phyloP scores from a whole-genome alignment of 2,113 vertebrate species.

The Otocyon megalotis region DNA sequence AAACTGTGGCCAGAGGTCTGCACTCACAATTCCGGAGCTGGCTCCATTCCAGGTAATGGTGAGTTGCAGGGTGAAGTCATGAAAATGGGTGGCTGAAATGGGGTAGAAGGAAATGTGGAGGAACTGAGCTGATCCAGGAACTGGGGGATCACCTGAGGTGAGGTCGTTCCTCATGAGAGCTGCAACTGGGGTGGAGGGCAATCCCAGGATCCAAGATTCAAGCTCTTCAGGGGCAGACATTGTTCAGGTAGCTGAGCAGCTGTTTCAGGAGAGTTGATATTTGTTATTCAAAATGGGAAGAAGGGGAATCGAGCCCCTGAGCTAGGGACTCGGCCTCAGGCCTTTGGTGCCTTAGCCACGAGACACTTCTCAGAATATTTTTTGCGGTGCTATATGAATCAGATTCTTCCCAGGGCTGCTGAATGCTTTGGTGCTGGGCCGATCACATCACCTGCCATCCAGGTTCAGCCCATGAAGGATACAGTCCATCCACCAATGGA shows the following conservation, averaged over 20 bases:
- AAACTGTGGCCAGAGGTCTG: not conserved
- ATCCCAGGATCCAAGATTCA: not conserved
- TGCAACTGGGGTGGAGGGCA: not conserved
- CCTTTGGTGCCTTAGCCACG: not conserved
- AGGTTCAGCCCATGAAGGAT: not conserved
- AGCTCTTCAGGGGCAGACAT: not conserved
- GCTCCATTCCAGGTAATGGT: rapidly evolving
- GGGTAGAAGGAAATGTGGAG: not conserved
- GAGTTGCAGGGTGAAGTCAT: not conserved
- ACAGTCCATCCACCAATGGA: rapidly evolving
- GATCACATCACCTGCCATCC: no score
- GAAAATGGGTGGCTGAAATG: not conserved
- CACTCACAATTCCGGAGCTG: not conserved
- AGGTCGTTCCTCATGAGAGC: no score
- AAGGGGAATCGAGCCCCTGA: rapidly evolving
- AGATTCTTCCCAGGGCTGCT: not conserved
- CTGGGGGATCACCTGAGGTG: not conserved
- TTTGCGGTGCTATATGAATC: not conserved
- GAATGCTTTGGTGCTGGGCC: no score
- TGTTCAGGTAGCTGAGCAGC: not conserved
- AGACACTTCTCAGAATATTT: rapidly evolving
- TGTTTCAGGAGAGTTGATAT: not conserved
- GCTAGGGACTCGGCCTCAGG: rapidly evolving
- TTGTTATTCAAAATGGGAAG: not conserved
- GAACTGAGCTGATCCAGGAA: no score